Percentiles rank a stretch among this genome's conserved stretches.
These are phyloP conservation scores for Capitella teleta DNA, from an alignment of 1,140 invertebrate species.

Conservation along the genomic window DNA sequence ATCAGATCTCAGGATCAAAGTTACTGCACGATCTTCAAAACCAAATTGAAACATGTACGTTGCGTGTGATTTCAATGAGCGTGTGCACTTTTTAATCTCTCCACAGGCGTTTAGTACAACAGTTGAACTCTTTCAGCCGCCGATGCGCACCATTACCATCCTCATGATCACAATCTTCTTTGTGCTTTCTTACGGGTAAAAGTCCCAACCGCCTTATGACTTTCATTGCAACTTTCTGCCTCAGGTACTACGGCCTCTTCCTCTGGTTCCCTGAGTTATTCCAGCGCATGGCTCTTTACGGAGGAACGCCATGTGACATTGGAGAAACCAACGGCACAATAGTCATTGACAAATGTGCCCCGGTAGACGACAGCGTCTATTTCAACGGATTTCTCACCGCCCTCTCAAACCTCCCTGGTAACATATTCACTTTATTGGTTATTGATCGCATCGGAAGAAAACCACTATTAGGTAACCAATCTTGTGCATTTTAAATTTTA, in stretches of 20 bases:
- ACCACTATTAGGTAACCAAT: conserved; percentile 38
- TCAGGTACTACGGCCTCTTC: conserved; percentile 47
- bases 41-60: no score
- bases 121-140: conserved; percentile 27
- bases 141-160: conserved; percentile 28
- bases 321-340: conserved; percentile 9
- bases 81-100: no score
- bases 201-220: conserved; percentile 4
- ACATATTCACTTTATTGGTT: conserved; percentile 41
- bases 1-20: no score
- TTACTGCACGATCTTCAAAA: no score
- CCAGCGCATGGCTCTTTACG: conserved; percentile 41
- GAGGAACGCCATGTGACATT: conserved; percentile 31
- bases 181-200: conserved; percentile 45
- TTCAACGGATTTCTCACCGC: conserved; percentile 34
- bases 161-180: conserved; percentile 42
- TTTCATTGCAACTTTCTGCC: not conserved
- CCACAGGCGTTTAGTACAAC: conserved; percentile 4
- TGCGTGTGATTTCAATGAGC: no score
- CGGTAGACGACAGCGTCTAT: conserved; percentile 17
- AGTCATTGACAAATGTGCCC: no score
- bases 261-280: conserved; percentile 50
- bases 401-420: conserved; percentile 42
- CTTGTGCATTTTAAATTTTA: not conserved
- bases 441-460: conserved; percentile 45